Evolutionary conservation across 2,888 invertebrate genomes (phyloP).

Genomic region (Caenorhabditis afra): DNA sequence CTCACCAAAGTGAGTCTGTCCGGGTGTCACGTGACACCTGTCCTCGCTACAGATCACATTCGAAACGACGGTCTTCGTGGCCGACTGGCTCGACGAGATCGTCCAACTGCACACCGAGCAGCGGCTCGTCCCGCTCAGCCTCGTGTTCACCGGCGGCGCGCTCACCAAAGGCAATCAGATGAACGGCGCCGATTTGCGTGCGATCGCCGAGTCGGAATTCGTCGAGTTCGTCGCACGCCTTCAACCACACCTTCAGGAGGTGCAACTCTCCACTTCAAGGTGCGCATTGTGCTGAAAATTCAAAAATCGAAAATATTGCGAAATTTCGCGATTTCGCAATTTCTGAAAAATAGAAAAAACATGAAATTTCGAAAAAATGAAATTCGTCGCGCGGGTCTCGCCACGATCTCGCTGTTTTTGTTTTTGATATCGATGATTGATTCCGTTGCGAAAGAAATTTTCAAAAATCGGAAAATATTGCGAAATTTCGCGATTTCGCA

Average conservation of each 20-base stretch:
- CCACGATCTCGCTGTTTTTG: too few species aligned
- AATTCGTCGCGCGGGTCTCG: too few species aligned
- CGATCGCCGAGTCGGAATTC: slow-evolving; percentile 61
- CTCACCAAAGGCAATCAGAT: slow-evolving; percentile 56
- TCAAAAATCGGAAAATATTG: too few species aligned
- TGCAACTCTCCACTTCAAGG: slow-evolving; percentile 69
- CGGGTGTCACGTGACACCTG: neutral
- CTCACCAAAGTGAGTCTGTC: slow-evolving; percentile 23
- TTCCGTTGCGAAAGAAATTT: too few species aligned
- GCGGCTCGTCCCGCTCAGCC: slow-evolving; percentile 49
- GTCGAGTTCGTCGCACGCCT: slow-evolving; percentile 63
- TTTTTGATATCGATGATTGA: too few species aligned
- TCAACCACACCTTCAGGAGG: slow-evolving; percentile 66
- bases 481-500: too few species aligned
- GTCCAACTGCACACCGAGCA: slow-evolving; percentile 35
- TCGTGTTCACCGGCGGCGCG: slow-evolving; percentile 65
- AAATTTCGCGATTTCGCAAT: too few species aligned
- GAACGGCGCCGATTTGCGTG: slow-evolving; percentile 67
- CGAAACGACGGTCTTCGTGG: slow-evolving; percentile 45
- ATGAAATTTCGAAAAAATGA: too few species aligned
- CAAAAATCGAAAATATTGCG: too few species aligned
- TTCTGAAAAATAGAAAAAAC: neutral
- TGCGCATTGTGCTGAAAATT: slow-evolving; percentile 26
- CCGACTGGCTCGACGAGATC: slow-evolving; percentile 56
- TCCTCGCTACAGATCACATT: slow-evolving; percentile 61